These are phyloP conservation scores for Podotricha telesiphe DNA, from an alignment of 2,888 invertebrate genomes.

Conservation along the genomic window DNA sequence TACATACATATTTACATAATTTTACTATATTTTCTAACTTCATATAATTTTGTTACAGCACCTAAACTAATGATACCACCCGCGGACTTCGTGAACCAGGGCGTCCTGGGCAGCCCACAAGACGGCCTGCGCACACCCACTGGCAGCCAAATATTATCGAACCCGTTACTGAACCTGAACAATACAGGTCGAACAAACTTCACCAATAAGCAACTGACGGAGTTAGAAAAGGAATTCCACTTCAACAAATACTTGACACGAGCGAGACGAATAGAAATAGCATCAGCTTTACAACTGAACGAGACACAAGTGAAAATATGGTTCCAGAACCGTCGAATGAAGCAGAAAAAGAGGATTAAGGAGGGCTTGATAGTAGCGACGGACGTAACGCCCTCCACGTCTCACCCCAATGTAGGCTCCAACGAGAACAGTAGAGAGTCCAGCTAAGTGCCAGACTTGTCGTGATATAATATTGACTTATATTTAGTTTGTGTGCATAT, in stretches of 20 bases:
- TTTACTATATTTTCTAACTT: background rate
- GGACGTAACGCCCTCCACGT: slow-evolving; percentile 76
- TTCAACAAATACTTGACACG: slow-evolving; percentile 99
- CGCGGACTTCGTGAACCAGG: slow-evolving; percentile 77
- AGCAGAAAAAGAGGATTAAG: slow-evolving; percentile 98
- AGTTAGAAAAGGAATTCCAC: slow-evolving; percentile 99
- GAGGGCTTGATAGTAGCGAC: slow-evolving; percentile 89
- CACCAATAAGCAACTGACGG: slow-evolving; percentile 99
- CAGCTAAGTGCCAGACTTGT: slow-evolving; percentile 66
- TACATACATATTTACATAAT: too few species aligned
- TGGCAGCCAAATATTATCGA: slow-evolving; percentile 74
- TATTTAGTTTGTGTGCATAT: background rate
- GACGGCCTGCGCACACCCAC: slow-evolving; percentile 78
- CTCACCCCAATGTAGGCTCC: slow-evolving; percentile 80
- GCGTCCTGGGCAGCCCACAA: slow-evolving; percentile 77
- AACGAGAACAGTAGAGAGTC: slow-evolving; percentile 90
- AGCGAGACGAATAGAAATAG: slow-evolving; percentile 98
- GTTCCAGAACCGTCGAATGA: slow-evolving; percentile 99
- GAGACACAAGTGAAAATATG: slow-evolving; percentile 99
- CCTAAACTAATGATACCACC: slow-evolving; percentile 86
- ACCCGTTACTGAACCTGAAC: slow-evolving; percentile 84
- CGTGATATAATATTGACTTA: slow-evolving; percentile 1
- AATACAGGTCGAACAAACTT: slow-evolving; percentile 98
- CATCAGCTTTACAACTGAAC: slow-evolving; percentile 96
- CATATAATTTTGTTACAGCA: slow-evolving; percentile 75